Conservation (phyloP, 1,140 invertebrate species). For the Oryctes rhinoceros region DNA sequence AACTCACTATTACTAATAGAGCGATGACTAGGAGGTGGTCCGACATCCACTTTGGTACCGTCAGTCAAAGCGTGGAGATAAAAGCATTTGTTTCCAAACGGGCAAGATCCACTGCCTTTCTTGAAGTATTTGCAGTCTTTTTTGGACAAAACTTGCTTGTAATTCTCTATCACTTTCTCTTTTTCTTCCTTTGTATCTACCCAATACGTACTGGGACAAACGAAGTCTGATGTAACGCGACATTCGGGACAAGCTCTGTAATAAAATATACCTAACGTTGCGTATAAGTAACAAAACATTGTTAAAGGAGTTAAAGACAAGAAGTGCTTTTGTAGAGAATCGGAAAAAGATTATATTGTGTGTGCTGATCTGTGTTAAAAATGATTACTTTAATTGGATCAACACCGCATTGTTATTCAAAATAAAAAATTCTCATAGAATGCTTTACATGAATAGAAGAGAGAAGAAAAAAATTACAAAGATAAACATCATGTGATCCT, state of each 20-base stretch:
- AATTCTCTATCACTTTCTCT: slow-evolving; percentile 81
- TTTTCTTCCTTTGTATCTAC: slow-evolving; percentile 88
- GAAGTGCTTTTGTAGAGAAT: too few species aligned
- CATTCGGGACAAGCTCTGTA: slow-evolving; percentile 86
- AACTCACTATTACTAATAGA: background rate
- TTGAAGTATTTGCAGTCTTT: slow-evolving; percentile 92
- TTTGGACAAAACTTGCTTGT: slow-evolving; percentile 79
- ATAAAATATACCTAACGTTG: slow-evolving; percentile 58
- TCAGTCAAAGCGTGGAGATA: slow-evolving; percentile 86
- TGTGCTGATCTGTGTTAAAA: too few species aligned
- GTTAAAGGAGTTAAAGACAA: too few species aligned
- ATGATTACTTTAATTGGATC: too few species aligned
- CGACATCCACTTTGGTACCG: slow-evolving; percentile 78
- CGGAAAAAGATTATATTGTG: too few species aligned
- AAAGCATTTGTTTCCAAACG: slow-evolving; percentile 93
- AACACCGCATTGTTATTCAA: too few species aligned
- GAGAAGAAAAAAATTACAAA: too few species aligned
- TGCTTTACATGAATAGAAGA: too few species aligned
- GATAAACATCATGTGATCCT: too few species aligned
- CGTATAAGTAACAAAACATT: too few species aligned
- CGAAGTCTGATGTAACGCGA: slow-evolving; percentile 85
- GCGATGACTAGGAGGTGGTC: slow-evolving; percentile 69
- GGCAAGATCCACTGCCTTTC: slow-evolving; percentile 83
- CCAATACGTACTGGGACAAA: slow-evolving; percentile 89
- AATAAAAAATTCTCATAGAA: too few species aligned